Evolutionary conservation across 2,888 invertebrate genomes (phyloP).

Genomic region (Hymenopus coronatus): DNA sequence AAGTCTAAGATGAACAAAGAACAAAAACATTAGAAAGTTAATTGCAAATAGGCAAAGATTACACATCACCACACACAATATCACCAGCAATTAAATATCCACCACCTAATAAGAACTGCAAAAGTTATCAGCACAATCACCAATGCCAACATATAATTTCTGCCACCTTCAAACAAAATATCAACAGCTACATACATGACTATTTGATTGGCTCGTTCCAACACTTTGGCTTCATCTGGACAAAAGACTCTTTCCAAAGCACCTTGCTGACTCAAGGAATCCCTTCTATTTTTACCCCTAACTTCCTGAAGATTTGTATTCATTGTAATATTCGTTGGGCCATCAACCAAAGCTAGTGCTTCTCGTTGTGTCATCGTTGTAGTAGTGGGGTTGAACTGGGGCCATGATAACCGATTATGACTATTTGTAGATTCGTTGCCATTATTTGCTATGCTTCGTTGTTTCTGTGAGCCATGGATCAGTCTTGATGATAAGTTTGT

Average conservation of each 20-base stretch:
- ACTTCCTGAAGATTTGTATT: not conserved
- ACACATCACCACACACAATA: not conserved
- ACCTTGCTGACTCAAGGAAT: conserved; percentile 35
- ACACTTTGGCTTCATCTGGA: conserved; percentile 74
- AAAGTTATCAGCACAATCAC: no score
- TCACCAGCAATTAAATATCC: not conserved
- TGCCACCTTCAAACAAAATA: not conserved
- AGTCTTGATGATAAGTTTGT: conserved; percentile 17
- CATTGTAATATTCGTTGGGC: not conserved
- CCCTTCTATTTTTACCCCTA: conserved; percentile 12
- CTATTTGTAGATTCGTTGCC: conserved; percentile 52
- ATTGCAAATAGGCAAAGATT: not conserved
- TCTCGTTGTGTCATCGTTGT: conserved; percentile 2
- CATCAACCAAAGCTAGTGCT: not conserved
- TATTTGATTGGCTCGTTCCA: conserved; percentile 83
- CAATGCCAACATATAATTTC: not conserved
- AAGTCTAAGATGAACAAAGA: not conserved
- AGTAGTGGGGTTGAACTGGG: conserved; percentile 40
- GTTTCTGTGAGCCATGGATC: conserved; percentile 42
- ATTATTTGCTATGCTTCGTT: conserved; percentile 42
- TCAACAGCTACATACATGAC: conserved; percentile 68
- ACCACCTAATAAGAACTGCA: not conserved
- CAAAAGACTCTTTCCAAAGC: conserved; percentile 59
- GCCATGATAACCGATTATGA: conserved; percentile 58
- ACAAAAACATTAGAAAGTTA: not conserved